A percentile compares a stretch with the other conserved stretches of the same genome.
These are phyloP conservation scores for Trematomus loennbergii DNA, from an alignment of 2,113 vertebrate species.

Conservation along the genomic window DNA sequence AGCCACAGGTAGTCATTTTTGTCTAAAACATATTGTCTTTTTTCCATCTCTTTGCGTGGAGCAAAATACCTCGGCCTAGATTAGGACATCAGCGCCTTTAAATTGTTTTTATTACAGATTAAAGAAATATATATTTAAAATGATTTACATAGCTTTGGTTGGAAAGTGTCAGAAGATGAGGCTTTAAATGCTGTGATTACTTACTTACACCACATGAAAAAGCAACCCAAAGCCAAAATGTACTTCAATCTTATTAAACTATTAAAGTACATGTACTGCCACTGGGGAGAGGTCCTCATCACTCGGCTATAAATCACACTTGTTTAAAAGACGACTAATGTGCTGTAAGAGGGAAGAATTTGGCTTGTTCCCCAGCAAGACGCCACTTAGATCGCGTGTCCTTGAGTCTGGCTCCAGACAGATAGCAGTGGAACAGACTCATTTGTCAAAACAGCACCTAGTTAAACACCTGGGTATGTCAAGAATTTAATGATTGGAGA, in stretches of 20 bases:
- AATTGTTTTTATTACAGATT: slow-evolving; percentile 26
- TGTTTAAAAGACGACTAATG: slow-evolving; percentile 7
- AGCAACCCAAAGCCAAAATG: background rate
- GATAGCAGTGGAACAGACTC: slow-evolving; percentile 37
- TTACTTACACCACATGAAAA: background rate
- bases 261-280: background rate
- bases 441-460: slow-evolving; percentile 36
- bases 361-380: slow-evolving; percentile 27
- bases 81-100: slow-evolving; percentile 15
- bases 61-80: slow-evolving; percentile 37
- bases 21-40: slow-evolving; percentile 27
- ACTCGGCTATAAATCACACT: slow-evolving; percentile 1
- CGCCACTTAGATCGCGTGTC: slow-evolving; percentile 22
- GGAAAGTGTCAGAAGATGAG: slow-evolving; percentile 16
- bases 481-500: slow-evolving; percentile 38
- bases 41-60: slow-evolving; percentile 30
- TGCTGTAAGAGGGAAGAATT: slow-evolving; percentile 31
- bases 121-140: slow-evolving; percentile 28
- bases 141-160: background rate
- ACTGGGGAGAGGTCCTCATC: background rate
- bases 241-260: slow-evolving; percentile 1
- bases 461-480: slow-evolving; percentile 38
- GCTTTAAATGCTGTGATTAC: slow-evolving; percentile 3
- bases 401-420: slow-evolving; percentile 7
- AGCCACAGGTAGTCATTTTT: slow-evolving; percentile 44